phyloP scores from a whole-genome alignment of 1,140 invertebrate genomes.

The Gerris buenoi region DNA sequence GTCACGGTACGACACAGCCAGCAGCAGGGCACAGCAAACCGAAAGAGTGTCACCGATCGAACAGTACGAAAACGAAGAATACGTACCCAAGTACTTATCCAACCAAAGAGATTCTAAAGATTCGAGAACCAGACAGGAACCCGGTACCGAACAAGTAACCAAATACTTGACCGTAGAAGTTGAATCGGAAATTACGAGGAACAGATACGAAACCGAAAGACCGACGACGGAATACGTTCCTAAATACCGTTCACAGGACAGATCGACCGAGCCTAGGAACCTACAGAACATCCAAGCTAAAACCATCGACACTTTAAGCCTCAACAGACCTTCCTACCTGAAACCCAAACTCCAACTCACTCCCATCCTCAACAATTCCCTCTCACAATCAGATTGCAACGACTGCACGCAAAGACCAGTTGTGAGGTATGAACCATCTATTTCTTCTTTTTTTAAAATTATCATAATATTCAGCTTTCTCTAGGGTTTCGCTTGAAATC shows the following conservation, averaged over 20 bases:
- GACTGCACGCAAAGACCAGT: neutral
- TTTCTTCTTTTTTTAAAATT: too few species aligned
- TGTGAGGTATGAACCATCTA: conserved; percentile 2
- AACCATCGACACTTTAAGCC: neutral
- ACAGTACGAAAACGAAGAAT: neutral
- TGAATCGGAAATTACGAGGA: neutral
- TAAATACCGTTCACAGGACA: neutral
- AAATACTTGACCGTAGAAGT: neutral
- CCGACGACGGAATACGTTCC: neutral
- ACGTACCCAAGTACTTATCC: neutral
- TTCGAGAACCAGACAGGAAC: neutral
- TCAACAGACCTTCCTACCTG: neutral
- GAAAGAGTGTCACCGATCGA: neutral
- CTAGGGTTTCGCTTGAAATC: too few species aligned
- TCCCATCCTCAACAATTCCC: neutral
- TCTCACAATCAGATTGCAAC: neutral
- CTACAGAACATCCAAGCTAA: neutral
- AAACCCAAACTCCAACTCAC: neutral
- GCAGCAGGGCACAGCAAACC: neutral
- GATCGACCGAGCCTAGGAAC: neutral
- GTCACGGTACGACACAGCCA: too few species aligned
- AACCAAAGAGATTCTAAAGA: neutral
- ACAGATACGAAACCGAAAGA: neutral
- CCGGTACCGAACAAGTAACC: neutral
- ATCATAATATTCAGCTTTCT: too few species aligned